Evolutionary conservation across 2,888 invertebrate genomes (phyloP), one percentile per base, ranked within the genome.

Genomic region (Atethmia centrago): DNA sequence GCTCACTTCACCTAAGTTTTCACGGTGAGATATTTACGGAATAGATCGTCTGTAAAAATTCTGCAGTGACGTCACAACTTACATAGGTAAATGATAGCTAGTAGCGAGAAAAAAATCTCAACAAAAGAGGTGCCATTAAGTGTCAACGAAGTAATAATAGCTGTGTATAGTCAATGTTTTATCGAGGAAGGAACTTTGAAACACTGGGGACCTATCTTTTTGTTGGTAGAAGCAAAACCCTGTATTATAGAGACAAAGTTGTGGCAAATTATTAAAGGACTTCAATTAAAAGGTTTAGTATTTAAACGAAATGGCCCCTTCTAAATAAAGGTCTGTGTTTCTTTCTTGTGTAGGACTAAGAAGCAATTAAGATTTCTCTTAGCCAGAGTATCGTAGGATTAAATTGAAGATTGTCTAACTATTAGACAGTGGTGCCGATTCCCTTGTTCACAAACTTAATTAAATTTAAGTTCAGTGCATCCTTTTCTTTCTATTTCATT

Each of bases 81-180:
- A 28, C n/a, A n/a, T n/a, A n/a, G 28, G 59, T n/a, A 42, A 63
- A 9, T 51, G 3, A 36, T 5, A 40, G 10, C 45, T 58, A 49
- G 51, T 36, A 53, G 12, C 19, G 21, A 74, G 42, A 78, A 55
- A 59, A 68, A 49, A 83, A 62, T 75, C 66, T 49, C 61, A 55
- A 80, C 56, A 25, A 65, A 69, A 56, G 51, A 62, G 40, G 71
- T 74, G 59, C 61, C 64, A 67, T 28, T 64, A 72, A 81, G 71
- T 64, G 69, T 72, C 77, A 62, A 62, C 67, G 53, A 84, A 83
- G 74, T 84, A 81, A 72, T 67, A 84, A 74, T 72, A 77, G 70
- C 70, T 72, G 82, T 58, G 70, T 61, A 72, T 77, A 71, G 67
- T 71, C 70, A 81, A 72, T 81, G 66, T 74, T 71, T 70, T 74